These are phyloP conservation scores for Carapus acus DNA, from an alignment of 2,797 vertebrate genomes.

Conservation along the genomic window DNA sequence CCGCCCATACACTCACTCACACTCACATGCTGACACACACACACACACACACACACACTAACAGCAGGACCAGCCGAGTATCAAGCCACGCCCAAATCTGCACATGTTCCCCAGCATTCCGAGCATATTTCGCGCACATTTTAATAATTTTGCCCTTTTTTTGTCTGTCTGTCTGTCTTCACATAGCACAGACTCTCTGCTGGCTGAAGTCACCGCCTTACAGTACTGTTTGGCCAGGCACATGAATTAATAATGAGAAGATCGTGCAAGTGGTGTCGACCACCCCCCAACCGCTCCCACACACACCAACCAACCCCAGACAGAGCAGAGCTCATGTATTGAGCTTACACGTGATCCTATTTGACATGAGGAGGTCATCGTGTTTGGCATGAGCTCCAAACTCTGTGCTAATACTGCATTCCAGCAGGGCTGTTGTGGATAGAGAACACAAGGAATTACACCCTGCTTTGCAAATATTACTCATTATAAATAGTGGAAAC, in stretches of 20 bases:
- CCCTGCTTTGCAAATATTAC: too few species aligned
- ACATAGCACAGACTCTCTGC: conserved; percentile 20
- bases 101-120: conserved; percentile 30
- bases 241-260: conserved; percentile 52
- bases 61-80: conserved; percentile 43
- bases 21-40: conserved; percentile 9
- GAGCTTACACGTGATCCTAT: conserved; percentile 28
- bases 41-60: background rate
- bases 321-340: conserved; percentile 12
- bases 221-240: conserved; percentile 24
- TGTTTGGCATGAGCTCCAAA: conserved; percentile 6
- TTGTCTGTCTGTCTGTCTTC: background rate
- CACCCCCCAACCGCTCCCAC: too few species aligned
- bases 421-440: too few species aligned
- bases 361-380: conserved; percentile 7
- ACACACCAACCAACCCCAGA: too few species aligned
- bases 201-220: conserved; percentile 41
- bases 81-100: conserved; percentile 24
- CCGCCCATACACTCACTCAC: conserved; percentile 22
- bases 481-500: too few species aligned
- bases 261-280: conserved; percentile 4
- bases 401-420: conserved; percentile 10
- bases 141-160: conserved; percentile 26
- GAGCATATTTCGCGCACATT: too few species aligned
- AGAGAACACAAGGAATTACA: too few species aligned